Evolutionary conservation across 2,888 invertebrate genomes (phyloP).

Genomic region (Linnaemya vulpina): DNA sequence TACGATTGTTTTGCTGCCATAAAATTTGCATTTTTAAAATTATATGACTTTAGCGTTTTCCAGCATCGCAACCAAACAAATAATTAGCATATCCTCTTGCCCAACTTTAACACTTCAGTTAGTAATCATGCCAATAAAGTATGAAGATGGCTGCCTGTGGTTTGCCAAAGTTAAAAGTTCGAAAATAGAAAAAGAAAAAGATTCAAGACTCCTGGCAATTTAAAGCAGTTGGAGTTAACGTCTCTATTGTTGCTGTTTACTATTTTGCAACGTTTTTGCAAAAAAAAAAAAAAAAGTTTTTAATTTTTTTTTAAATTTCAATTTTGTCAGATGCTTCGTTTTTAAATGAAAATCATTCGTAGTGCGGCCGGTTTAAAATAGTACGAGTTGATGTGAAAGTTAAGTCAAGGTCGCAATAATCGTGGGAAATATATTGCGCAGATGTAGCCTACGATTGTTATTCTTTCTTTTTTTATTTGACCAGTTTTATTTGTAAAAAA

Average conservation of each 20-base stretch:
- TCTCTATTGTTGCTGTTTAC: background rate
- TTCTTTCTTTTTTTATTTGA: background rate
- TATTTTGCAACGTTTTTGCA: background rate
- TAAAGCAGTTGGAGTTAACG: constrained; percentile 36
- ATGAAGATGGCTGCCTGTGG: constrained; percentile 49
- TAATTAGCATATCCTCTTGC: constrained; percentile 16
- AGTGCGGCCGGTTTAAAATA: background rate
- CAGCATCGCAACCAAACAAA: background rate
- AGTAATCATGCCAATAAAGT: constrained; percentile 57
- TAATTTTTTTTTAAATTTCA: constrained; percentile 3
- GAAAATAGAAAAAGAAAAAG: background rate
- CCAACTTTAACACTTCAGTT: constrained; percentile 65
- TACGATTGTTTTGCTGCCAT: constrained; percentile 17
- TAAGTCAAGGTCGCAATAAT: constrained; percentile 4
- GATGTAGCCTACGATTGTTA: background rate
- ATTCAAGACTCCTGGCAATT: background rate
- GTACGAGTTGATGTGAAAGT: background rate
- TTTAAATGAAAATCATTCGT: background rate
- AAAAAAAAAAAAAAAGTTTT: constrained; percentile 36
- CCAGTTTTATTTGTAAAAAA: background rate
- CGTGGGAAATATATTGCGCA: background rate
- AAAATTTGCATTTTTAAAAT: constrained; percentile 46
- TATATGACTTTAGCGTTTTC: background rate
- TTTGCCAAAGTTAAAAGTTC: constrained; percentile 1
- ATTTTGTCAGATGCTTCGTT: background rate